A percentile compares a stretch with the other conserved stretches of the same genome.
phyloP scores from a whole-genome alignment of 2,888 invertebrate genomes.

The Kuschelorhynchus macadamiae region DNA sequence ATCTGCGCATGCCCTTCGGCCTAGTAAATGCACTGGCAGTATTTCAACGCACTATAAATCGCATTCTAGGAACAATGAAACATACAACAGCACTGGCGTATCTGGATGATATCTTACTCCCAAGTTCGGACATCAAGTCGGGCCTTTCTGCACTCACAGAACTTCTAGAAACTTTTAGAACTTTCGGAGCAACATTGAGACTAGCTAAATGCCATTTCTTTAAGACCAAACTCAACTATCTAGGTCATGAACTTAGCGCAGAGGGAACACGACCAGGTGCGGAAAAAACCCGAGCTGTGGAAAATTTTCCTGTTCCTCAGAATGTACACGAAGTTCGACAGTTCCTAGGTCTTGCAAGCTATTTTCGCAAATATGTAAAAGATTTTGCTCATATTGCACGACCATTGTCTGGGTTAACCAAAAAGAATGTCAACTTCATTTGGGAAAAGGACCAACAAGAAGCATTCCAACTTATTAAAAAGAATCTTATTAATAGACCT shows the following conservation, averaged over 20 bases:
- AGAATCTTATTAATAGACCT: constrained; percentile 4
- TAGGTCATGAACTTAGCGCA: constrained; percentile 31
- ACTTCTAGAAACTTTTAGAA: constrained; percentile 12
- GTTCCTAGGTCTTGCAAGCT: constrained; percentile 13
- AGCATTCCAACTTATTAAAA: too few relatives aligned
- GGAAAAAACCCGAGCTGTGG: constrained; percentile 53
- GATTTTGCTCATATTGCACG: constrained; percentile 10
- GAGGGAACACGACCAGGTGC: constrained; percentile 27
- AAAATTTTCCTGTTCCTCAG: constrained; percentile 56
- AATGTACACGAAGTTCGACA: too few relatives aligned
- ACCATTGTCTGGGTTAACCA: constrained; percentile 12
- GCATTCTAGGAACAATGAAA: not conserved
- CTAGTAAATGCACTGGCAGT: constrained; percentile 1
- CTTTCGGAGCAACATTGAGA: constrained; percentile 45
- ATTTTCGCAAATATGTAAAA: constrained; percentile 18
- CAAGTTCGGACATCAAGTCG: too few relatives aligned
- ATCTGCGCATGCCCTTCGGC: constrained; percentile 4
- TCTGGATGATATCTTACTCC: constrained; percentile 24
- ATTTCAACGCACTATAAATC: not conserved
- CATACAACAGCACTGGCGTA: not conserved
- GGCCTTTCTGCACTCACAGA: too few relatives aligned
- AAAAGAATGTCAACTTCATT: constrained; percentile 12
- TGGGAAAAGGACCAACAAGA: constrained; percentile 41
- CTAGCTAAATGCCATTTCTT: constrained; percentile 37
- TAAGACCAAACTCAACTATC: constrained; percentile 25